Evolutionary conservation across 92 coral and sea anemone species (phyloP), one percentile per base, ranked within the genome.

Genomic region (Paragorgia papillata): DNA sequence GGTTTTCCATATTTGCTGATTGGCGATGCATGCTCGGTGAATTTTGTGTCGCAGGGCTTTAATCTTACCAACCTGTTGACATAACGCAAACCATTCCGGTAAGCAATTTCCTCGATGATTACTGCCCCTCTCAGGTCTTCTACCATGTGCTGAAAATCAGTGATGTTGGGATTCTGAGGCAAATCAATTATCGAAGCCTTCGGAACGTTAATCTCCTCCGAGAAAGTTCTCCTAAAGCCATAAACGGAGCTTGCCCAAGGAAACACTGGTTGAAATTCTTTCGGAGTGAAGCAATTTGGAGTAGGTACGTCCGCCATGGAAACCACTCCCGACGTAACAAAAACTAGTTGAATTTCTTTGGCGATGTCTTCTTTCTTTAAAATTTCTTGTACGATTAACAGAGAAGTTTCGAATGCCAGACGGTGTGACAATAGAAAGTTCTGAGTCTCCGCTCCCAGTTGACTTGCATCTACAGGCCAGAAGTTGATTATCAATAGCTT

Each of bases 161-260:
- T 37, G 4, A 10, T 10, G 10, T 10, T 37, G 4, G 43, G 77
- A 7, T 79, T 55, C 50, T n/a, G 10, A 41, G 76, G 59, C 31
- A 51, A 3, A 56, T 70, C 59, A 18, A 30, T 25, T 9, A 66
- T 30, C 0, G 56, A 66, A 5, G 73, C 55, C 13, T 40, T 43
- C 9, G 73, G 73, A 1, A 19, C 73, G 48, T 30, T 8, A 0
- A 66, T 21, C 41, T 66, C 73, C 40, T 66, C 55, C 22, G 73
- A 66, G 31, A 66, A 12, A 26, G 73, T 66, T 43, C 73, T 66
- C 26, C 73, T 39, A 2, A 66, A 66, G 7, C 73, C 73, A 57
- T 64, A 61, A 9, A 81, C 53, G 22, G 63, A 57, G 21, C 71
- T 63, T 15, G 85, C 70, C 85, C 85, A 81, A 1, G 85, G 85